Evolutionary conservation across 2,888 invertebrate species (phyloP), one percentile per base, ranked within the genome.

Genomic region (Sycophila texana): DNA sequence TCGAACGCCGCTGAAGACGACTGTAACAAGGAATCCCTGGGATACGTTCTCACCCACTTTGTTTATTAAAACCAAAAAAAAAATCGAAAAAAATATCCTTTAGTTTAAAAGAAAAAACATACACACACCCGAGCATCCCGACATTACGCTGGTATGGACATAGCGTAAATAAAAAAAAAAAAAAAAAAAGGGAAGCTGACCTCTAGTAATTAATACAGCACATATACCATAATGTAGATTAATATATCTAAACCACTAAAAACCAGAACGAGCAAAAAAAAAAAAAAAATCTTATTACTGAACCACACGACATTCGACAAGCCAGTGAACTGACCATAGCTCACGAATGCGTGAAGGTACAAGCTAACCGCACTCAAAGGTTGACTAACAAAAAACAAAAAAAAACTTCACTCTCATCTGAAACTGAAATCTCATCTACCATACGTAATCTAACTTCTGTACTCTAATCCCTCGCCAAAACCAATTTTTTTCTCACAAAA

Each of bases 271-370:
- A 39, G 39, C 39, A 39, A 39, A 39, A 39, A 39, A 10, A 7
- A 39, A 10, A 39, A 39, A 39, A 39, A 39, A 10, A 7, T 7
- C 1, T 39, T 39, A 39, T 39, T 39, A 74, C 47, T 14, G 30
- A 80, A 14, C 47, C 26, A 77, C 80, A 80, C 63, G 67, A 61
- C 73, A 80, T 73, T 71, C 39, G 65, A 80, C 68, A 80, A 58
- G 73, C 68, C 78, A 76, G 75, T 81, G 78, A 78, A 78, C 75
- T 78, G 75, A 81, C 77, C 75, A 58, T 76, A 78, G 63, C 68
- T 78, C 74, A 78, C 61, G 18, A 73, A 60, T 76, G 57, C 73
- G 80, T 80, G 76, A 70, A 77, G 30, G 71, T 75, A 65, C 3
- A 26, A 26, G 49, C 73, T 81, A 81, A 81, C 81, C 47, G 58